These are phyloP conservation scores for Gymnoscopelus braueri DNA, from an alignment of 2,797 vertebrate genomes.

Conservation along the genomic window DNA sequence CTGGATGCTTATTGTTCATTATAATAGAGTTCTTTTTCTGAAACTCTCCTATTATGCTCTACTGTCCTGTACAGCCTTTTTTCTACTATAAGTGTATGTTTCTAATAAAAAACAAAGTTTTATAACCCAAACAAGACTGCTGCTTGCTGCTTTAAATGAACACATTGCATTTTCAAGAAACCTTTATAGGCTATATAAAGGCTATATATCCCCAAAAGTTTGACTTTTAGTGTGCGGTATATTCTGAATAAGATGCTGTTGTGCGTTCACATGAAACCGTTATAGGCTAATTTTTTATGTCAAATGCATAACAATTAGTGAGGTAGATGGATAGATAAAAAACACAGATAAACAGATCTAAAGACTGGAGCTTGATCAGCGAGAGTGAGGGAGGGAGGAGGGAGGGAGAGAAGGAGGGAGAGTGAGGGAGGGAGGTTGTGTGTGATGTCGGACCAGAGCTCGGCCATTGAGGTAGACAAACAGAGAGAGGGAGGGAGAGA, in stretches of 20 bases:
- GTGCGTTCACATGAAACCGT: too few relatives aligned
- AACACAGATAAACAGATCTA: too few relatives aligned
- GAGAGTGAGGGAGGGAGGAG: neutral
- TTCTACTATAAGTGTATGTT: conserved; percentile 41
- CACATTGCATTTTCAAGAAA: conserved; percentile 24
- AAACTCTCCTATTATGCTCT: conserved; percentile 47
- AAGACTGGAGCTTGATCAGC: too few relatives aligned
- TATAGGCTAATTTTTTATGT: too few relatives aligned
- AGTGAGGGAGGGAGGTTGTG: conserved; percentile 2
- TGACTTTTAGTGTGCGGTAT: conserved; percentile 1
- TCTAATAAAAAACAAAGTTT: conserved; percentile 48
- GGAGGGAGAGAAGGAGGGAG: conserved; percentile 5
- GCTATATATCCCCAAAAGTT: conserved; percentile 2
- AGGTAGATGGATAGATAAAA: too few relatives aligned
- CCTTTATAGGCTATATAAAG: neutral
- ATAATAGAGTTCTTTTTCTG: conserved; percentile 52
- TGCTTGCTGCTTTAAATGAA: conserved; percentile 13
- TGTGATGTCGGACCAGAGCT: too few relatives aligned
- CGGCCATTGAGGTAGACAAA: neutral
- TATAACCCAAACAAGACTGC: conserved; percentile 21
- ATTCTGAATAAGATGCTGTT: neutral
- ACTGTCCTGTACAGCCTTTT: conserved; percentile 70
- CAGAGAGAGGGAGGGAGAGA: neutral
- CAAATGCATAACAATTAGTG: too few relatives aligned
- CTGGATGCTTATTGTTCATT: conserved; percentile 51